These are phyloP conservation scores for Nowickia ferox DNA, from an alignment of 2,888 invertebrate species.

Conservation along the genomic window DNA sequence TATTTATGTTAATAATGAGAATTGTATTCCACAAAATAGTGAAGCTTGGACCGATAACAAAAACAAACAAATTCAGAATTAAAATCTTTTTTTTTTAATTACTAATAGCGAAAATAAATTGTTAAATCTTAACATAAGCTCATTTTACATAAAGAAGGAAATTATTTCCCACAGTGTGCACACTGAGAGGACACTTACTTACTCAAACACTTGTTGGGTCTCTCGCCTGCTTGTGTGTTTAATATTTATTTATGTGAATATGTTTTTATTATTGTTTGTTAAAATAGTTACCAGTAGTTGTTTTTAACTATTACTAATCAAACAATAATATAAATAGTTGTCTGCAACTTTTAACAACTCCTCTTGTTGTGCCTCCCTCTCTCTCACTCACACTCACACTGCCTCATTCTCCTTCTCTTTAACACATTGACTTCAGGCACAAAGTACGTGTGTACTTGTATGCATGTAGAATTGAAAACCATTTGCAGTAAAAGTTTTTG, in stretches of 20 bases:
- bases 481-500: constrained; percentile 33
- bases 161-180: constrained; percentile 18
- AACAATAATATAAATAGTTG: constrained; percentile 59
- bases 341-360: constrained; percentile 19
- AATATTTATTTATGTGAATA: constrained; percentile 15
- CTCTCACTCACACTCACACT: too few relatives aligned
- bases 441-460: neutral
- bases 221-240: neutral
- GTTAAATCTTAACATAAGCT: too few relatives aligned
- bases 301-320: constrained; percentile 40
- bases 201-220: constrained; percentile 44
- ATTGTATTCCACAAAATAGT: too few relatives aligned
- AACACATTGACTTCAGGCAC: too few relatives aligned
- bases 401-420: neutral
- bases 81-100: too few relatives aligned
- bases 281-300: constrained; percentile 33
- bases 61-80: too few relatives aligned
- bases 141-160: neutral
- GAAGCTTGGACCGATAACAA: too few relatives aligned
- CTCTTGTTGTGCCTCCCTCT: neutral
- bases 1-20: too few relatives aligned
- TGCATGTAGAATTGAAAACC: neutral
- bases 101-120: too few relatives aligned
- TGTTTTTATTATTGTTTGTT: constrained; percentile 22
- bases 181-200: neutral